A percentile compares a stretch with the other conserved stretches of the same genome.
Evolutionary conservation across 2,113 vertebrate genomes (phyloP).

Genomic region (Tamias sibiricus): DNA sequence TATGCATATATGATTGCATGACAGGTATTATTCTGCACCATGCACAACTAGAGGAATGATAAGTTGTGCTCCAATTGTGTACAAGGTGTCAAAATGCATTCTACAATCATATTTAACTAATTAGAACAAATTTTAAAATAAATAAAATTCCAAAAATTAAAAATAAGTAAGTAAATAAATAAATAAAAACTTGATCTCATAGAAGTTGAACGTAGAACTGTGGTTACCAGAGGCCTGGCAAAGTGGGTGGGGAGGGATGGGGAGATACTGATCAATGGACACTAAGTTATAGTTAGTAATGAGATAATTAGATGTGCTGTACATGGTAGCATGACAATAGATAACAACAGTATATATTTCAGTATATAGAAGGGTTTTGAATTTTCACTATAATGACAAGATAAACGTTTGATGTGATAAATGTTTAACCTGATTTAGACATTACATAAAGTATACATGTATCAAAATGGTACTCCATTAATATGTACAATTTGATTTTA

Average conservation of each 20-base stretch:
- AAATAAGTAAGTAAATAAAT: too few relatives aligned
- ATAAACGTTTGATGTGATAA: background rate
- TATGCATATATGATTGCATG: too few relatives aligned
- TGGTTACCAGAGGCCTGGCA: background rate
- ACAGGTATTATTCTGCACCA: too few relatives aligned
- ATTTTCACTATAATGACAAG: background rate
- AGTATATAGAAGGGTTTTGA: background rate
- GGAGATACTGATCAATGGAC: background rate
- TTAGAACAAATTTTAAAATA: too few relatives aligned
- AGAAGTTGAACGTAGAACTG: background rate
- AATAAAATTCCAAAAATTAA: background rate
- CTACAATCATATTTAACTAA: too few relatives aligned
- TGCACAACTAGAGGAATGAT: too few relatives aligned
- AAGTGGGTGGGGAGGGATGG: background rate
- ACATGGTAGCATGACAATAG: background rate
- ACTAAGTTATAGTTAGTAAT: background rate
- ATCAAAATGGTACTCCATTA: background rate
- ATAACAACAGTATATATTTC: background rate
- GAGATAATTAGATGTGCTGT: background rate
- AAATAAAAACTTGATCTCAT: too few relatives aligned
- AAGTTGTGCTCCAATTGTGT: too few relatives aligned
- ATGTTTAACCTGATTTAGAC: background rate
- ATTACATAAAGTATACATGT: background rate
- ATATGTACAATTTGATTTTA: background rate
- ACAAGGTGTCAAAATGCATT: too few relatives aligned